Evolutionary conservation across 1,140 invertebrate genomes (phyloP).

Genomic region (Zelostemma sp.): DNA sequence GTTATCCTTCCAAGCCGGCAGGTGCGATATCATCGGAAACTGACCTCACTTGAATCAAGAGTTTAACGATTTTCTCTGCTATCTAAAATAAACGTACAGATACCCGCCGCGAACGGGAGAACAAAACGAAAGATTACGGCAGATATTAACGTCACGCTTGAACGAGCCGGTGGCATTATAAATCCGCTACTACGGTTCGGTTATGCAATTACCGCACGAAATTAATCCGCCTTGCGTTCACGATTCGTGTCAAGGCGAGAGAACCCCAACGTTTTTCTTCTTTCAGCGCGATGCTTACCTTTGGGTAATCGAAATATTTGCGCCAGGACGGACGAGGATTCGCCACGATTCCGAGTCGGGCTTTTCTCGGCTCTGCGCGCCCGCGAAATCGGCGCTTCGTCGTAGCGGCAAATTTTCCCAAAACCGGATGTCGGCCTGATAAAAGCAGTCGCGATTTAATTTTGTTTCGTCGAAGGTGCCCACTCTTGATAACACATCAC

Average conservation of each 20-base stretch:
- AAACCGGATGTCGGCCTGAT: slow-evolving; percentile 4
- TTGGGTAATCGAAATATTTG: slow-evolving; percentile 40
- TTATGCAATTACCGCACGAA: slow-evolving; percentile 65
- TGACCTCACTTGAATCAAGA: neutral
- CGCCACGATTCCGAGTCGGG: too few relatives aligned
- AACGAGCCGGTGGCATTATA: slow-evolving; percentile 40
- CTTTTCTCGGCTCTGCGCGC: too few relatives aligned
- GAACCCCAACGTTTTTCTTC: slow-evolving; percentile 43
- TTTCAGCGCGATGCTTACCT: slow-evolving; percentile 19
- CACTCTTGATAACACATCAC: slow-evolving; percentile 32
- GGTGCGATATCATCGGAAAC: neutral
- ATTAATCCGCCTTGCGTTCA: slow-evolving; percentile 62
- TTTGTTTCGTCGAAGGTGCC: slow-evolving; percentile 35
- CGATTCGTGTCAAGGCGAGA: slow-evolving; percentile 65
- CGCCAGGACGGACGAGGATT: too few relatives aligned
- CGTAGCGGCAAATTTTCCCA: too few relatives aligned
- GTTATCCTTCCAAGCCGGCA: neutral
- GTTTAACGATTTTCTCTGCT: neutral
- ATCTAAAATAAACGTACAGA: neutral
- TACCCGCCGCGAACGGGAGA: neutral
- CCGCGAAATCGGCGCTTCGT: too few relatives aligned
- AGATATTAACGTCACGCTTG: slow-evolving; percentile 38
- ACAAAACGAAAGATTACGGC: slow-evolving; percentile 21
- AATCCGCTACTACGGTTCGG: slow-evolving; percentile 55
- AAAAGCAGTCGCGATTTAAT: slow-evolving; percentile 33